phyloP scores from a whole-genome alignment of 92 coral and sea anemone genomes.

The Chrysogorgia sp. region DNA sequence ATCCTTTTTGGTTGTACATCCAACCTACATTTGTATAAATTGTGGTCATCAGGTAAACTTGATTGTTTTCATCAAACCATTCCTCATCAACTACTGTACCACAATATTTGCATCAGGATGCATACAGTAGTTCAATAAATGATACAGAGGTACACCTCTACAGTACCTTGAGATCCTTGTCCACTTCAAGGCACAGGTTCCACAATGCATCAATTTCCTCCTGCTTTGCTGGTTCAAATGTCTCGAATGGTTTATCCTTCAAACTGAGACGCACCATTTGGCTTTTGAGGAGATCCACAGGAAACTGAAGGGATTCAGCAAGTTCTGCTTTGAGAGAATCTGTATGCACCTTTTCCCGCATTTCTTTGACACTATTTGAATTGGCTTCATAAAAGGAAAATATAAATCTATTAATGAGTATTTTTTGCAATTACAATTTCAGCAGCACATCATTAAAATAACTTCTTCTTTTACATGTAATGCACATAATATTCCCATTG shows the following conservation, averaged over 20 bases:
- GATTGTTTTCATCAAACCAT: no score
- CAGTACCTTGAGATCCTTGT: background rate
- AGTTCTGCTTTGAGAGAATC: background rate
- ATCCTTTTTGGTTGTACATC: no score
- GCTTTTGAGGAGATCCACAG: constrained; percentile 13
- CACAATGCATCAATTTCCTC: constrained; percentile 9
- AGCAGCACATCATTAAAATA: no score
- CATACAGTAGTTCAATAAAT: no score
- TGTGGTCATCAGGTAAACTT: no score
- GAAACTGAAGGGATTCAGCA: background rate
- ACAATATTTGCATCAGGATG: no score
- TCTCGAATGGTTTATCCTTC: constrained; percentile 22
- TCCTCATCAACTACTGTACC: no score
- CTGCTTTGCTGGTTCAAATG: constrained; percentile 19
- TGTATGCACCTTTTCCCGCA: background rate
- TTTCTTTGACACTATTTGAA: constrained; percentile 4
- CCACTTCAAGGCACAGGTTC: constrained; percentile 16
- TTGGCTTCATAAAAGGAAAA: background rate
- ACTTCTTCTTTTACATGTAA: no score
- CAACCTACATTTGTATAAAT: no score
- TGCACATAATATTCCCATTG: background rate
- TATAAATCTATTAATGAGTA: background rate
- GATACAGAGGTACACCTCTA: no score
- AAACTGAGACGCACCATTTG: constrained; percentile 12
- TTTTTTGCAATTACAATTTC: no score